Evolutionary conservation across 1,140 invertebrate genomes (phyloP), one percentile per base, ranked within the genome.

Genomic region (Aradophagus sp.): DNA sequence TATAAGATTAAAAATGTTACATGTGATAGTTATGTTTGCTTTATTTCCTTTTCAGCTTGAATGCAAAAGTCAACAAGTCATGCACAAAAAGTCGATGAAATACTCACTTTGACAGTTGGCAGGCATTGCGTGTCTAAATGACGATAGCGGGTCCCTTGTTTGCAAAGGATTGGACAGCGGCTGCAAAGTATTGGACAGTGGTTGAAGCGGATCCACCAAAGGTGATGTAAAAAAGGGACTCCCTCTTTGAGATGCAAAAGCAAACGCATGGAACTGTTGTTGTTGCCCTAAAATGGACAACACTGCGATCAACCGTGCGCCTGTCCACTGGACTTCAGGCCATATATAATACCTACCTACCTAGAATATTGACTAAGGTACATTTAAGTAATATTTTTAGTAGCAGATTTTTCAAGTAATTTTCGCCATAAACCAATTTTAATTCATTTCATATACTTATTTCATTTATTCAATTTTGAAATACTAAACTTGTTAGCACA

Each of bases 281-380:
- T 95, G 93, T 86, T 95, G 93, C 87, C 93, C 93, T 94, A 93
- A 86, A 91, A 93, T 89, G 87, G 91, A 93, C 84, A 93, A 88
- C 90, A 94, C 92, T 93, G 89, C 86, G 81, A 85, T 86, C 84
- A 86, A 86, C 84, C 84, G 82, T 85, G 83, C 82, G 82, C 84
- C 84, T 86, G 84, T 81, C 82, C 84, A 63, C 48, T 74, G 77
- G 81, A 82, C 80, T 65, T 66, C 71, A 66, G 66, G 52, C 12
- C 31, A 32, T 47, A 45, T 53, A 23, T 36, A 36, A 59, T 68
- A 62, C 34, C 39, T 66, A 70, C 45, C 58, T 75, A 63, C 35
- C 42, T 66, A 56, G 19, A 41, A 34, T 8, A 27, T 23, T 12
- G 15, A 47, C 48, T 61, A 35, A 12, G 17, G 23, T 29, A 12